Evolutionary conservation across 2,888 invertebrate genomes (phyloP), one percentile per base, ranked within the genome.

Genomic region (Leptinotarsa haldemani): DNA sequence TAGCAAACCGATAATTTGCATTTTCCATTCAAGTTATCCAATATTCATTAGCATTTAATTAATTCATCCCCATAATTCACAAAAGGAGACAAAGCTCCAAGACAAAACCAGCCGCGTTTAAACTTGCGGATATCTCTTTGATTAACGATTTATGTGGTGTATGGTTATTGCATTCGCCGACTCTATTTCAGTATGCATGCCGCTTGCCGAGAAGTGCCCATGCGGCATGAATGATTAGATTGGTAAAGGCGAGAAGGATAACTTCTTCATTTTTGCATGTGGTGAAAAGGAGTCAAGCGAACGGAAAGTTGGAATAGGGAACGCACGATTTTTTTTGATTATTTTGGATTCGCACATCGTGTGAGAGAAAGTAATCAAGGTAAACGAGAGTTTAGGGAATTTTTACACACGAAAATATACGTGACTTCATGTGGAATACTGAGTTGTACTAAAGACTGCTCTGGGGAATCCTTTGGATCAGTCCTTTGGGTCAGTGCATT

Each of bases 61-160:
- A 58, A 58, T 58, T 20, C 58, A 58, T 15, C 3, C 58, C 58
- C 58, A 25, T 58, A 58, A 58, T 20, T 58, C 67, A 61, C 66
- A 67, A 58, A 61, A 61, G 48, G 67, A 66, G 71, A 71, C 67
- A 63, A 67, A 71, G 48, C 63, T 25, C 58, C 22, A 58, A 58
- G 58, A 58, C 58, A 58, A 58, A 58, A 58, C 58, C 50, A 46
- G 67, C 52, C 63, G 65, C 65, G 68, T 65, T 69, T 46, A 52
- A 69, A 73, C 65, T 73, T 69, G 69, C 56, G 65, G 65, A 65
- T 73, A 69, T 73, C 69, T 58, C 73, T 65, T 69, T 73, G 69
- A 73, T 73, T 69, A 52, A 47, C 65, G 65, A 73, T 73, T 73
- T 73, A 73, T 73, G 73, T 56, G 69, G 73, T 64, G 69, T 73